Evolutionary conservation across 2,888 invertebrate genomes (phyloP).

Genomic region (Lepidochitona cinerea): DNA sequence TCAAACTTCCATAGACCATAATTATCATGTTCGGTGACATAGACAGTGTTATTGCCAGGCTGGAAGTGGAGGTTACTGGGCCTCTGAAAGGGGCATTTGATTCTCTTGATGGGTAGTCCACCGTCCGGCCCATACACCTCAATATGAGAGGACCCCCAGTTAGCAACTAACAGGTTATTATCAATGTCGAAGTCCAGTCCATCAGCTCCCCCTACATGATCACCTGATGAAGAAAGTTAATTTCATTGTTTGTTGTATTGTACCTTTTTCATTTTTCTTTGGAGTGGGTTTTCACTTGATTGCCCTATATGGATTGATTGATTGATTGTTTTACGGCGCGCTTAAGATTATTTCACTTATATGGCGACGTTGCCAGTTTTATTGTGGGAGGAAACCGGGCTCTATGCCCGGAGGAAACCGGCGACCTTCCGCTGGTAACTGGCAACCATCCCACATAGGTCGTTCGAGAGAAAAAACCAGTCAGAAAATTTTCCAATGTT

Average conservation of each 20-base stretch:
- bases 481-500: too few species aligned
- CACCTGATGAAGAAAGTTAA: conserved; percentile 32
- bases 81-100: conserved; percentile 56
- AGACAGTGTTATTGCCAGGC: conserved; percentile 51
- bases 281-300: too few species aligned
- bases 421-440: too few species aligned
- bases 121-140: conserved; percentile 61
- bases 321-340: too few species aligned
- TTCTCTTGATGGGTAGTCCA: conserved; percentile 50
- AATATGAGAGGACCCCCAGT: conserved; percentile 58
- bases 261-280: too few species aligned
- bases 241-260: background rate
- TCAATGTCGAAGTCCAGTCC: conserved; percentile 67
- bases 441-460: too few species aligned
- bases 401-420: too few species aligned
- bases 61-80: conserved; percentile 63
- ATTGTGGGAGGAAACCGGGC: too few species aligned
- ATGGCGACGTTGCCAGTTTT: too few species aligned
- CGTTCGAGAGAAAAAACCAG: too few species aligned
- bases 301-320: too few species aligned
- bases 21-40: conserved; percentile 61
- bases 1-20: conserved; percentile 63
- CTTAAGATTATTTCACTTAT: too few species aligned
- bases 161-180: conserved; percentile 60
- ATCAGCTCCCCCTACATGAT: conserved; percentile 61